Evolutionary conservation across 2,888 invertebrate genomes (phyloP).

Genomic region (Drosophila neotestacea): DNA sequence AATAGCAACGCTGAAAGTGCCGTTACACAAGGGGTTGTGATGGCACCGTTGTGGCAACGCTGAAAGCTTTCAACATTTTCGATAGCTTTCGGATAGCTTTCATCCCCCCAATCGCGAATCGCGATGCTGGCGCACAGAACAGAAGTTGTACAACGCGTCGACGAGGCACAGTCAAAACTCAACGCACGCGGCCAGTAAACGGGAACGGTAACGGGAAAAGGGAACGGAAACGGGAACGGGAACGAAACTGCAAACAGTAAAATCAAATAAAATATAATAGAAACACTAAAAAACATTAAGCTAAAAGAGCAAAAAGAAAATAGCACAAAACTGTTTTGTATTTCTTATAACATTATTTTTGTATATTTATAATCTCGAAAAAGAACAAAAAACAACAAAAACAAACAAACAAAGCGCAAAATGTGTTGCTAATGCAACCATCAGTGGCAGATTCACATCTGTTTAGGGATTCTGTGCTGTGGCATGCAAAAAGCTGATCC

Average conservation of each 20-base stretch:
- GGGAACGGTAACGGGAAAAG: background rate
- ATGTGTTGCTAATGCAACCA: conserved; percentile 15
- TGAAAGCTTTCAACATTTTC: conserved; percentile 24
- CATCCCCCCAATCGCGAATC: conserved; percentile 51
- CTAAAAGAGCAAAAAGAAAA: background rate
- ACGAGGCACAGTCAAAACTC: conserved; percentile 33
- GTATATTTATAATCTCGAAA: conserved; percentile 13
- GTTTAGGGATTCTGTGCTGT: conserved; percentile 46
- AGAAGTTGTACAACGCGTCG: conserved; percentile 12
- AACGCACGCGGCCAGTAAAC: conserved; percentile 16
- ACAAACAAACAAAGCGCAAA: conserved; percentile 9
- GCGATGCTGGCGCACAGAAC: conserved; percentile 56
- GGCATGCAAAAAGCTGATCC: conserved; percentile 17
- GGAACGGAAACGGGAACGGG: conserved; percentile 1
- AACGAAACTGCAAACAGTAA: conserved; percentile 4
- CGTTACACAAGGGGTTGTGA: conserved; percentile 21
- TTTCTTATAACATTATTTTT: conserved; percentile 8
- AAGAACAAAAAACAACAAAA: background rate
- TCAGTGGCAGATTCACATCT: conserved; percentile 21
- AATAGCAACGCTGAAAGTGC: conserved; percentile 34
- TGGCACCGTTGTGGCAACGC: conserved; percentile 14
- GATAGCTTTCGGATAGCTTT: conserved; percentile 26
- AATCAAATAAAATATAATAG: background rate
- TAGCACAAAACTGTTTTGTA: conserved; percentile 10
- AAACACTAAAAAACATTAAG: background rate